A percentile compares a stretch with the other conserved stretches of the same genome.
phyloP scores from a whole-genome alignment of 2,888 invertebrate species.

The Crematogaster levior region DNA sequence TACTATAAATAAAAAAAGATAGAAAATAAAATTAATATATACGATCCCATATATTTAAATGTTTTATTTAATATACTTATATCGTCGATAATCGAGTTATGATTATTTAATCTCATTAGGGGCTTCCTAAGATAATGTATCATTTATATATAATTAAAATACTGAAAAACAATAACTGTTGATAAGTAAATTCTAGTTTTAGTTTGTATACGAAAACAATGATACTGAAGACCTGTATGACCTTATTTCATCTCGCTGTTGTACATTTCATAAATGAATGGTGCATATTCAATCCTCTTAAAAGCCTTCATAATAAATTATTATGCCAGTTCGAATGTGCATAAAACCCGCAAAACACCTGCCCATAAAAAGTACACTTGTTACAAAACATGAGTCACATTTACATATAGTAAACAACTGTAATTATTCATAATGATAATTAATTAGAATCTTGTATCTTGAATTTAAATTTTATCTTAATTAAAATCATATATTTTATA shows the following conservation, averaged over 20 bases:
- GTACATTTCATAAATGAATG: slow-evolving; percentile 31
- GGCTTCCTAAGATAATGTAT: background rate
- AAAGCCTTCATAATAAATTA: slow-evolving; percentile 31
- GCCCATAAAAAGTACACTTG: background rate
- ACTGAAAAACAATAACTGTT: background rate
- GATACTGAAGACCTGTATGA: background rate
- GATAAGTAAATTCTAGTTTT: slow-evolving; percentile 8
- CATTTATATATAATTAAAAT: background rate
- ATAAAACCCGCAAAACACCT: slow-evolving; percentile 15
- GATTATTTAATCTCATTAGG: background rate
- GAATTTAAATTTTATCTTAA: too few species aligned
- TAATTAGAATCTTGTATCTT: slow-evolving; percentile 10
- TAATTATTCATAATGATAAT: background rate
- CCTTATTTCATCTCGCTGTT: slow-evolving; percentile 23
- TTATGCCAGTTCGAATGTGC: background rate
- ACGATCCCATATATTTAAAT: background rate
- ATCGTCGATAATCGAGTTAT: background rate
- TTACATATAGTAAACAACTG: background rate
- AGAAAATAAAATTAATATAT: background rate
- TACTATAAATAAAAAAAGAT: too few species aligned
- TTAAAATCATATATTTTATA: background rate
- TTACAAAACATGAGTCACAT: background rate
- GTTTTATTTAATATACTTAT: background rate
- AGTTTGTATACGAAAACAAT: background rate
- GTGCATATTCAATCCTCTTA: slow-evolving; percentile 30